Evolutionary conservation across 2,797 vertebrate genomes (phyloP), one percentile per base, ranked within the genome.

Genomic region (Alfaro cultratus): DNA sequence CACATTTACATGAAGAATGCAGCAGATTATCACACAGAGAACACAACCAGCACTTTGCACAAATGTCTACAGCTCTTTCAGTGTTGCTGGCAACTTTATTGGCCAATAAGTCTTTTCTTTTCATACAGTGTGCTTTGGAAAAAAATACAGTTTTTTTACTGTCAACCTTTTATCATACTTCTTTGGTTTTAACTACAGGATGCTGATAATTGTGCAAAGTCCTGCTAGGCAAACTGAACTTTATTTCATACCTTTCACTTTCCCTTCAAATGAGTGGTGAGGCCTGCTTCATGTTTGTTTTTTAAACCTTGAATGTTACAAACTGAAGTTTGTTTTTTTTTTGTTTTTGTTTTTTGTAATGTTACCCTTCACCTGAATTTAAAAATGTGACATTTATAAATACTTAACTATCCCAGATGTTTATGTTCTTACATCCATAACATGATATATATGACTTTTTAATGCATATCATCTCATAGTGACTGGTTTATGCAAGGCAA

Each of bases 401-500:
- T 57, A 86, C 49, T 67, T 76, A 79, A 80, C 78, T 74, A 51
- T 51, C 43, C 55, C 74, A 68, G 72, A 34, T 45, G 2, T 68
- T 51, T 73, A 72, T 39, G 26, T 79, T 79, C 47, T 57, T 76
- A 62, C 72, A 26, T 79, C 71, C 53, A 73, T 77, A 62, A 76
- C 41, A 26, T 77, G 80, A 72, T 83, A 46, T 75, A 46, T 23
- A 9, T 39, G 18, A 51, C 21, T 43, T 60, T 82, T 82, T 46
- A 43, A 75, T 71, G 39, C 70, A 57, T 74, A 83, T 72, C 76
- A 73, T 89, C 41, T 34, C 57, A 74, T 31, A 79, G 64, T 49
- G 77, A 78, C 64, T 80, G 74, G 34, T 84, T 88, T 86, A 81
- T 76, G 76, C 77, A 86, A 81, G 78, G 51, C 51, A 83, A 8